Percentiles rank a stretch among this genome's conserved stretches.
These are phyloP conservation scores for Sparus aurata DNA, from an alignment of 2,797 vertebrate genomes.

Conservation along the genomic window DNA sequence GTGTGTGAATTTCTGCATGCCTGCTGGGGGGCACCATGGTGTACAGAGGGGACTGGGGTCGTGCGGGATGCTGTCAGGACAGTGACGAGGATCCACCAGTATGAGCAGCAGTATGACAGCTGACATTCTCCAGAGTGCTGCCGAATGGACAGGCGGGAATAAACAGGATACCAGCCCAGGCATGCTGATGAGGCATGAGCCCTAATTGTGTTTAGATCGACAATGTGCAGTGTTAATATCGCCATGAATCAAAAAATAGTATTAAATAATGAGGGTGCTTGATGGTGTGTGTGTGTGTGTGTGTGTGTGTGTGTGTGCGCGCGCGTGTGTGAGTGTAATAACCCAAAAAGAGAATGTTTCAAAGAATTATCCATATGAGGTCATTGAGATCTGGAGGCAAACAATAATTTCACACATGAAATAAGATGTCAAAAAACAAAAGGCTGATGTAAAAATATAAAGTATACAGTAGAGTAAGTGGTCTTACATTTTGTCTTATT, in stretches of 20 bases:
- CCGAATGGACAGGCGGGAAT: slow-evolving; percentile 27
- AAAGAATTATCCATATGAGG: neutral
- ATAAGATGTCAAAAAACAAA: neutral
- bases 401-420: neutral
- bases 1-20: slow-evolving; percentile 26
- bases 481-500: too few relatives aligned
- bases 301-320: neutral
- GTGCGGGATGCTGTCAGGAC: slow-evolving; percentile 38
- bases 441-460: neutral
- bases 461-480: too few relatives aligned
- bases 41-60: slow-evolving; percentile 11
- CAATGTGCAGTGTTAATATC: slow-evolving; percentile 12
- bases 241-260: slow-evolving; percentile 18
- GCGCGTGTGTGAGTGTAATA: neutral
- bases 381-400: neutral
- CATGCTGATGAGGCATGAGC: slow-evolving; percentile 52
- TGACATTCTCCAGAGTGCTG: slow-evolving; percentile 52
- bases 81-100: slow-evolving; percentile 18
- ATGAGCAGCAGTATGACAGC: slow-evolving; percentile 49
- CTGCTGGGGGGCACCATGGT: slow-evolving; percentile 2
- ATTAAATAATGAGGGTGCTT: neutral
- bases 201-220: slow-evolving; percentile 53
- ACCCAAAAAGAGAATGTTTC: neutral
- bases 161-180: slow-evolving; percentile 44
- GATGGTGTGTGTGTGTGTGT: neutral